Base-by-base conservation (phyloP, 2,113 vertebrate genomes). In the Melanerpes formicivorus region DNA sequence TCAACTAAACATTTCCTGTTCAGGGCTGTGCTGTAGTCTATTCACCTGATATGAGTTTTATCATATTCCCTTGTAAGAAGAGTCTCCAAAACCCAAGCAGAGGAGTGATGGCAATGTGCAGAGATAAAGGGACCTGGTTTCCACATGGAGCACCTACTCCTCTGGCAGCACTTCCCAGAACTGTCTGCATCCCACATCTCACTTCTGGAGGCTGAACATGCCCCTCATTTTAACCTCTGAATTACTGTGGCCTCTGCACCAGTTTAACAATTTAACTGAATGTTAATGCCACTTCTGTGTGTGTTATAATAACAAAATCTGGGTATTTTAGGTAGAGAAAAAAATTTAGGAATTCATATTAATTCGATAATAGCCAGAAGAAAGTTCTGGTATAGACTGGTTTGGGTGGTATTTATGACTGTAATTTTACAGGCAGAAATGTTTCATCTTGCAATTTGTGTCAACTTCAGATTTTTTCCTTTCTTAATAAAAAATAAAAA, bases 121-220 rank as follows among this genome's bases (percentile, higher is more conserved):
- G 87, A 44, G 82, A 90, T 75, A 85, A 86, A 77, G 10, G 26
- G 59, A 44, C 13, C 32, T 52, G 64, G 6, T 65, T 93, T 88
- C 66, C 18, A 25, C 0, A 11, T 50, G 69, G 71, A 48, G 18
- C n/a, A 58, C 29, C 22, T 13, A 34, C 16, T 11, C 37, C 10
- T 16, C 25, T 4, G 8, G 30, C 62, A 59, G 42, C 42, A 4
- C 30, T 52, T 62, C 54, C n/a, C 64, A 55, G 76, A 44, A 3
- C 29, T 11, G 6, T 14, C 37, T 40, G 70, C 15, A 30, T 37
- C 40, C 76, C 56, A 8, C 14, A 2, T 18, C 1, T 1, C 40
- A 9, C 0, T 0, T 14, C 30, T 25, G 40, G 64, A 62, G n/a
- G 11, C 2, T 3, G 34, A 66, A n/a, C 29, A 8, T 1, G 11